These are phyloP conservation scores for Neostethus bicornis DNA, from an alignment of 2,797 vertebrate genomes.

Conservation along the genomic window DNA sequence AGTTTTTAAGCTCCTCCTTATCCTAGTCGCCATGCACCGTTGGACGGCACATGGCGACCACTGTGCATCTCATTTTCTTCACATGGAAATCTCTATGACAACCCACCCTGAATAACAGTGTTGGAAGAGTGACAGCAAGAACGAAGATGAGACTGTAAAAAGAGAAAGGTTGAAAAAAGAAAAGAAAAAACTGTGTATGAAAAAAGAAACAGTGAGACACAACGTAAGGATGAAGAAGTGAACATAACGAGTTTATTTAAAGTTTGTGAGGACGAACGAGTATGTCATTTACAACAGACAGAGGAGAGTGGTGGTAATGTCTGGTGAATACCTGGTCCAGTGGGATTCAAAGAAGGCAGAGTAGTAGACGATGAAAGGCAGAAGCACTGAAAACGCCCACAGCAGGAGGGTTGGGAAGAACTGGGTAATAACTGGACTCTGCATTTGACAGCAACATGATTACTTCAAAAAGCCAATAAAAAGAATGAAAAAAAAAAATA, in stretches of 20 bases:
- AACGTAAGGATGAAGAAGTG: constrained; percentile 31
- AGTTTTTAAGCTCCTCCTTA: constrained; percentile 63
- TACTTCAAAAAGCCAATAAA: constrained; percentile 7
- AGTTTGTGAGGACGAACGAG: constrained; percentile 27
- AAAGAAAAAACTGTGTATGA: constrained; percentile 35
- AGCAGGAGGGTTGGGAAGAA: constrained; percentile 95
- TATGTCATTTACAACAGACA: constrained; percentile 46
- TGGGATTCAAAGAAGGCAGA: constrained; percentile 94
- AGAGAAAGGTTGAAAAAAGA: constrained; percentile 57
- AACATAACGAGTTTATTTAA: constrained; percentile 31
- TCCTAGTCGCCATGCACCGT: constrained; percentile 46
- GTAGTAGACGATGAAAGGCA: constrained; percentile 96
- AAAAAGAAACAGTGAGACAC: constrained; percentile 16
- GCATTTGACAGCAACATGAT: constrained; percentile 29
- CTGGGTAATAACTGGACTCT: constrained; percentile 95
- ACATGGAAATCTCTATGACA: constrained; percentile 85
- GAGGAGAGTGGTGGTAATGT: constrained; percentile 17
- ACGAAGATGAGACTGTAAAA: constrained; percentile 56
- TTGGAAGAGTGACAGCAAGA: constrained; percentile 65
- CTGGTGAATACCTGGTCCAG: constrained; percentile 90
- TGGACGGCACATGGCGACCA: constrained; percentile 57
- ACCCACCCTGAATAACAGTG: constrained; percentile 76
- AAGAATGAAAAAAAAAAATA: constrained; percentile 6
- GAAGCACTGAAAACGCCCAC: constrained; percentile 93
- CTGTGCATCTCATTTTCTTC: constrained; percentile 78